phyloP scores from a whole-genome alignment of 2,113 vertebrate genomes.

The Pipra filicauda region DNA sequence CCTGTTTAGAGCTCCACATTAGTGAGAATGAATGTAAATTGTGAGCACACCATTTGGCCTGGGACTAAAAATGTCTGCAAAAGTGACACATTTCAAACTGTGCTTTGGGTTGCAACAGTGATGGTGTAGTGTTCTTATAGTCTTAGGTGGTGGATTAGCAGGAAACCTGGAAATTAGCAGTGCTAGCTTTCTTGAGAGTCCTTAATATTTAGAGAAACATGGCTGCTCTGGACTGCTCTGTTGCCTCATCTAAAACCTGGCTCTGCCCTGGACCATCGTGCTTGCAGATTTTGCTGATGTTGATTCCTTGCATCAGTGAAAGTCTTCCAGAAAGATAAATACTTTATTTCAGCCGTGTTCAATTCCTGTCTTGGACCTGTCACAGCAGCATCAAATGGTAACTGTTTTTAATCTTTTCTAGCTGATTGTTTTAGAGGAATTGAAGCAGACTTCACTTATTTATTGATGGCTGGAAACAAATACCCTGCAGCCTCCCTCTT shows the following conservation, averaged over 20 bases:
- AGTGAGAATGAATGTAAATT: constrained; percentile 28
- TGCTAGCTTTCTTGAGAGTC: background rate
- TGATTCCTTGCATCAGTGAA: background rate
- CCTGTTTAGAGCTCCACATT: constrained; percentile 6
- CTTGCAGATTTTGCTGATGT: background rate
- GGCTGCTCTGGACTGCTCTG: background rate
- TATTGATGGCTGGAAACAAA: constrained; percentile 31
- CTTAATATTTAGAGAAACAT: background rate
- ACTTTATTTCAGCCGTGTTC: background rate
- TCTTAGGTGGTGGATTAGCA: background rate
- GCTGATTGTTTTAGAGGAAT: constrained; percentile 45
- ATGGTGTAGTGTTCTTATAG: background rate
- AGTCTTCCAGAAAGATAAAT: constrained; percentile 15
- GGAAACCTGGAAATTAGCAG: background rate
- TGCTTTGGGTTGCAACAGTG: background rate
- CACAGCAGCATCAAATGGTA: constrained; percentile 10
- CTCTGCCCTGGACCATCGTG: background rate
- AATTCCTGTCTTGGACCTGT: background rate
- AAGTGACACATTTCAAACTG: background rate
- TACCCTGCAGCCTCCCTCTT: background rate
- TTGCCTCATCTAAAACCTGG: background rate
- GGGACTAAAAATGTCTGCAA: background rate
- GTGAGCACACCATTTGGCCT: background rate
- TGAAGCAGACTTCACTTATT: constrained; percentile 46
- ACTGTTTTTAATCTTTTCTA: constrained; percentile 37